phyloP scores from a whole-genome alignment of 2,113 vertebrate species.

The Mus spicilegus region DNA sequence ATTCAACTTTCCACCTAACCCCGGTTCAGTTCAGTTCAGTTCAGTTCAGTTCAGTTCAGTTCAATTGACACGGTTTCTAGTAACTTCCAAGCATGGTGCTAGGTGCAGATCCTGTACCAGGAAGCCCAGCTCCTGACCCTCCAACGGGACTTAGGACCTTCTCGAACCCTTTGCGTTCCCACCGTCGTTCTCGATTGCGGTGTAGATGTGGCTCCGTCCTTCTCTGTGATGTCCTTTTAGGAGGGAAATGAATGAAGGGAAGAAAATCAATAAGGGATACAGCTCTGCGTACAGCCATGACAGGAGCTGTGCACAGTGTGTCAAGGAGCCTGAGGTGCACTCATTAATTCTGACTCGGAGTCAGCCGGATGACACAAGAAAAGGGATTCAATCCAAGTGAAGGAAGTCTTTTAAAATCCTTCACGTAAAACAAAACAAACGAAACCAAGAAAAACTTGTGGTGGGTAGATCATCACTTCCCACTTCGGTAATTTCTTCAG shows the following conservation, averaged over 20 bases:
- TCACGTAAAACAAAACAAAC: not conserved
- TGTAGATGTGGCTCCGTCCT: accelerated
- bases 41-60: not conserved
- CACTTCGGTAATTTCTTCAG: not conserved
- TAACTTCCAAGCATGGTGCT: not conserved
- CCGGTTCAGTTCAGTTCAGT: not conserved
- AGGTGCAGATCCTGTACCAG: accelerated
- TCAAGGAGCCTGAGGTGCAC: accelerated
- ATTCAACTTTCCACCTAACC: not conserved
- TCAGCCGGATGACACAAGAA: not conserved
- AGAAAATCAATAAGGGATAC: not conserved
- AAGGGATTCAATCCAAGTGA: not conserved
- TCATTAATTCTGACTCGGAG: not conserved
- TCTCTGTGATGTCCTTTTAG: not conserved
- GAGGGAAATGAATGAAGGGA: not conserved
- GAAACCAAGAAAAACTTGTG: not conserved
- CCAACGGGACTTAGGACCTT: not conserved
- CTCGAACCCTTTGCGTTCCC: not conserved
- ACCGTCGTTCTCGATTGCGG: not conserved
- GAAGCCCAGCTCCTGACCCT: not conserved
- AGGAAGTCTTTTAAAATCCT: not conserved
- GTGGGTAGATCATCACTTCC: not conserved
- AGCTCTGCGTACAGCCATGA: accelerated
- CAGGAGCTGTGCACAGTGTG: not conserved
- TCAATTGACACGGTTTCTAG: accelerated